These are phyloP conservation scores for Tipula confusa DNA, from an alignment of 2,888 invertebrate genomes.

Conservation along the genomic window DNA sequence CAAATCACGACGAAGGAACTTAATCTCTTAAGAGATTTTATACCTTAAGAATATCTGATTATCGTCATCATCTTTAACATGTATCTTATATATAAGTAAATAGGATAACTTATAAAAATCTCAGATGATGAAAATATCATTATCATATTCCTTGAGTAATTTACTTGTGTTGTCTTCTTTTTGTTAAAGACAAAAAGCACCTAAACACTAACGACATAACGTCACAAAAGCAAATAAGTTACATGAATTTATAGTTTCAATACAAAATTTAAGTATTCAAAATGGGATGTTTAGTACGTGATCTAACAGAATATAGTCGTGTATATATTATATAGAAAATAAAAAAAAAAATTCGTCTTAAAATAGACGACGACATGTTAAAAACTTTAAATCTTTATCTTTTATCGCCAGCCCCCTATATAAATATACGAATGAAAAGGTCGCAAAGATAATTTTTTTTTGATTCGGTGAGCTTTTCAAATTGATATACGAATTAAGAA, in stretches of 20 bases:
- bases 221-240: background rate
- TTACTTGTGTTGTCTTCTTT: background rate
- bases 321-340: no score
- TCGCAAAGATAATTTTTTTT: background rate
- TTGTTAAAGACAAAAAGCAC: background rate
- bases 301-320: background rate
- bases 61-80: background rate
- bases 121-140: background rate
- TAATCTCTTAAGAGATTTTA: background rate
- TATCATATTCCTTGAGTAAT: background rate
- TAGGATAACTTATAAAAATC: background rate
- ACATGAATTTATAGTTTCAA: background rate
- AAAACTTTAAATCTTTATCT: background rate
- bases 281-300: conserved; percentile 12
- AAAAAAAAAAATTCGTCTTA: background rate
- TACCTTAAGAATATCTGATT: background rate
- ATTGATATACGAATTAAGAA: background rate
- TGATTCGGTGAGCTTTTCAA: background rate
- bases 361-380: background rate
- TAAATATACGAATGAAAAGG: background rate
- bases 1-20: background rate
- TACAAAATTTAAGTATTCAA: conserved; percentile 3
- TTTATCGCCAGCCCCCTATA: background rate
- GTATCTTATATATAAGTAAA: background rate
- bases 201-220: background rate